Percentiles rank a stretch among this genome's conserved stretches.
phyloP scores from a whole-genome alignment of 2,113 vertebrate species.

The Felis catus region DNA sequence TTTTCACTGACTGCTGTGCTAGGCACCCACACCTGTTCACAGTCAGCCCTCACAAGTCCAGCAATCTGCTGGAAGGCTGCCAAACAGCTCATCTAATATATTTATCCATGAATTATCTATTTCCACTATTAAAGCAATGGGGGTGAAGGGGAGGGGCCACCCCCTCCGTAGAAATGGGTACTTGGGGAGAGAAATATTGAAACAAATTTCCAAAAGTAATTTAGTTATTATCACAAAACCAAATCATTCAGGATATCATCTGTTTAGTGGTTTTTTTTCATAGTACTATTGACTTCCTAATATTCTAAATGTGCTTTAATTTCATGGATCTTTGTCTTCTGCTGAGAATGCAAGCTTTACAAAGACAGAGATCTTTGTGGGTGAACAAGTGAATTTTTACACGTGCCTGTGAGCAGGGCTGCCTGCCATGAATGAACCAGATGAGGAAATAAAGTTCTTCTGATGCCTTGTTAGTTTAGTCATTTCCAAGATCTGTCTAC shows the following conservation, averaged over 20 bases:
- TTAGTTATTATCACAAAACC: neutral
- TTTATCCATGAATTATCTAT: neutral
- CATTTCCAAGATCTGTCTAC: neutral
- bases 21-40: neutral
- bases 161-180: neutral
- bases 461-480: neutral
- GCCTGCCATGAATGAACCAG: neutral
- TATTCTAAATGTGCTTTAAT: neutral
- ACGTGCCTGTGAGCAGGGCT: neutral
- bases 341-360: neutral
- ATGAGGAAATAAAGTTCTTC: neutral
- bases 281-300: neutral
- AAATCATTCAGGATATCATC: neutral
- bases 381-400: neutral
- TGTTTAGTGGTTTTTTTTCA: neutral
- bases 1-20: neutral
- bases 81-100: rapidly evolving
- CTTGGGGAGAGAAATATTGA: neutral
- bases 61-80: neutral
- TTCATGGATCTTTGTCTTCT: neutral
- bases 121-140: too few relatives aligned
- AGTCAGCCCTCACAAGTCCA: neutral
- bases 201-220: neutral
- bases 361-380: neutral
- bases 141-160: rapidly evolving